These are phyloP conservation scores for Acanthosepion pharaonis DNA, from an alignment of 2,888 invertebrate genomes.

Conservation along the genomic window DNA sequence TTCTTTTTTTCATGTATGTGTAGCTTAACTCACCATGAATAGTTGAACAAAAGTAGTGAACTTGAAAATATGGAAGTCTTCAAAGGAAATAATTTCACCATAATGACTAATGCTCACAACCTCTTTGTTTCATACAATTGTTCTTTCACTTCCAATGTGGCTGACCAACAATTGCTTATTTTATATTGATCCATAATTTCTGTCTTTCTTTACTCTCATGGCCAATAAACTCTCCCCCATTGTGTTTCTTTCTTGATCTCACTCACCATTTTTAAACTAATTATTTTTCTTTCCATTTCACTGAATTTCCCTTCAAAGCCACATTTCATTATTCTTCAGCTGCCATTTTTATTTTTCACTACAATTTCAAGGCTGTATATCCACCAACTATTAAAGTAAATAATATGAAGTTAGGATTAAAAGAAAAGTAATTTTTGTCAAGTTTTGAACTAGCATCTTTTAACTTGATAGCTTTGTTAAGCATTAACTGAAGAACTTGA, in stretches of 20 bases:
- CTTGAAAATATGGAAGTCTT: neutral
- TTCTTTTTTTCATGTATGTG: neutral
- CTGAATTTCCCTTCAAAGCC: neutral
- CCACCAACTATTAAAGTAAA: too few species aligned
- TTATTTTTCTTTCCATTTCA: neutral
- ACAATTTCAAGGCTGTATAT: too few species aligned
- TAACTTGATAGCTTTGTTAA: too few species aligned
- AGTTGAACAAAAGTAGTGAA: neutral
- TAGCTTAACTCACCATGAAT: neutral
- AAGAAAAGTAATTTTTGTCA: too few species aligned
- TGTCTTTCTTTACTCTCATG: neutral
- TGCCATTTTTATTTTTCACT: too few species aligned
- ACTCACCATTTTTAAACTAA: neutral
- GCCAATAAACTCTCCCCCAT: neutral
- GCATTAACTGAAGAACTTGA: too few species aligned
- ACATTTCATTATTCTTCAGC: too few species aligned
- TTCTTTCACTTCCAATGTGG: neutral
- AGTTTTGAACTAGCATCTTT: too few species aligned
- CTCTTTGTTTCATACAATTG: neutral
- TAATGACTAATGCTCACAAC: neutral
- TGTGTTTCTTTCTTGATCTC: neutral
- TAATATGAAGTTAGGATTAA: too few species aligned
- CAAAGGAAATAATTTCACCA: constrained; percentile 22
- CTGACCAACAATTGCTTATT: neutral
- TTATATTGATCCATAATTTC: neutral